Evolutionary conservation across 2,888 invertebrate species (phyloP), one percentile per base, ranked within the genome.

Genomic region (Spisula solida): DNA sequence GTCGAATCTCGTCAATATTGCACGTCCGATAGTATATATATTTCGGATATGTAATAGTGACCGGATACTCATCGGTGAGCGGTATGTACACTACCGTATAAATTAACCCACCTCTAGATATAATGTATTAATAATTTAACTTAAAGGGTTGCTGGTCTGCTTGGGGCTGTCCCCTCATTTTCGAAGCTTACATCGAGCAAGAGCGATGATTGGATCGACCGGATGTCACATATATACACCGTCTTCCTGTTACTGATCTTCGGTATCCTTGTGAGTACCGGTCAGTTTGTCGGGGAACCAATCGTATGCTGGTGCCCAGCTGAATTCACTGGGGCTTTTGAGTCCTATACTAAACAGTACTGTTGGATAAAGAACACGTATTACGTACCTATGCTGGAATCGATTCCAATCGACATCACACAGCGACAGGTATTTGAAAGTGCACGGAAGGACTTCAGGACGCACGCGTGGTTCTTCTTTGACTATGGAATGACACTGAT

Each of bases 361-460:
- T 95, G 95, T 93, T 95, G 95, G 95, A 95, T 95, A 66, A 94
- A 95, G 81, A 95, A 95, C 90, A 95, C 95, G 66, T 95, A 95
- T 90, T 95, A 93, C 88, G 94, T 95, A 60, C 95, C 95, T 4
- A 94, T 95, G 94, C 92, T 93, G 55, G 94, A 95, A 47, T 90
- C 93, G 16, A 95, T 95, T 29, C 95, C 95, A 0, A 90, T 94
- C 0, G 95, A 95, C 55, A 93, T 94, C 34, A 41, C 41, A 41
- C 41, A 41, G 80, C 82, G 95, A 47, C 94, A 95, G 82, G 90
- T 91, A 88, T 20, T n/a, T 16, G 25, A 10, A 12, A 16, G 16
- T 25, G 51, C 83, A 83, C 83, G 6, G 16, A 29, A 51, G 5
- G 82, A n/a, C 12, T 29, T 66, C 29, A 29, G 12, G 25, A n/a